phyloP scores from a whole-genome alignment of 1,140 invertebrate genomes.

The Danaus plexippus region DNA sequence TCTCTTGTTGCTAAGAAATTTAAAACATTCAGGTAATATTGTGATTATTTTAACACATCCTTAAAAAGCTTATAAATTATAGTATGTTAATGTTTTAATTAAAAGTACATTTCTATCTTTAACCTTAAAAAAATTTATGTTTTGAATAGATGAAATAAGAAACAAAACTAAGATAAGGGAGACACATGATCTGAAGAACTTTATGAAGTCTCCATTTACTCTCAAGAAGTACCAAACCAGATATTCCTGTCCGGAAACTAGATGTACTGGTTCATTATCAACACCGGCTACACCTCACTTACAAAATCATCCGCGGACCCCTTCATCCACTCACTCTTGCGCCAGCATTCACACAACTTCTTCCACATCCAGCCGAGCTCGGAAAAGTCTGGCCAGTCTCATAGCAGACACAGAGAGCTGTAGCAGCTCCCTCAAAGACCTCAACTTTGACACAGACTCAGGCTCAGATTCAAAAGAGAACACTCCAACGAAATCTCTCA shows the following conservation, averaged over 20 bases:
- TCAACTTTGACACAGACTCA: conserved; percentile 65
- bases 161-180: conserved; percentile 46
- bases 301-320: conserved; percentile 49
- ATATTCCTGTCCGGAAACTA: conserved; percentile 41
- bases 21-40: no score
- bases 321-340: conserved; percentile 60
- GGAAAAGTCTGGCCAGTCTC: conserved; percentile 56
- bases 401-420: conserved; percentile 68
- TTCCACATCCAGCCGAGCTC: conserved; percentile 52
- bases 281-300: conserved; percentile 57
- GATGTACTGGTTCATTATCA: conserved; percentile 44
- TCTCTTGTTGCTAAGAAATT: no score
- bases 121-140: not conserved
- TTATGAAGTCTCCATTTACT: conserved; percentile 65
- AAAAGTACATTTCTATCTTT: not conserved
- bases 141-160: conserved; percentile 43
- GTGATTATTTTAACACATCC: no score
- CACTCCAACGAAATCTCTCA: conserved; percentile 46
- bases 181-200: conserved; percentile 53
- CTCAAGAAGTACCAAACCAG: conserved; percentile 58
- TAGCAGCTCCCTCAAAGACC: conserved; percentile 66
- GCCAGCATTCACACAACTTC: conserved; percentile 53
- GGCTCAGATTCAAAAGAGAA: conserved; percentile 64
- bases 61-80: no score
- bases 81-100: not conserved